Evolutionary conservation across 2,113 vertebrate genomes (phyloP).

Genomic region (Thermophis baileyi): DNA sequence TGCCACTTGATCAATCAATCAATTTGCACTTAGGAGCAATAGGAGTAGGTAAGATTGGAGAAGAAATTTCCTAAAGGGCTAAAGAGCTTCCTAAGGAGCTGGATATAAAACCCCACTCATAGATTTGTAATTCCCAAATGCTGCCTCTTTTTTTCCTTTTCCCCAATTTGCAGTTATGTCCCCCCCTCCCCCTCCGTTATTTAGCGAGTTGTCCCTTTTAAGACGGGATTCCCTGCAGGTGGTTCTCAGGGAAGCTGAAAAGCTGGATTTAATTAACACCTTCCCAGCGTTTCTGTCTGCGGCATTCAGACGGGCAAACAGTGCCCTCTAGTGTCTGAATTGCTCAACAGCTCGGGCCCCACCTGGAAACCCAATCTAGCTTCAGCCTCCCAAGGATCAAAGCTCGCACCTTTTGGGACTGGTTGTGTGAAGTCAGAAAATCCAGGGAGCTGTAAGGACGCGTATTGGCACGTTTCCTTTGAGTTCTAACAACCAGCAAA

Average conservation of each 20-base stretch:
- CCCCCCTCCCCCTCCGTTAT: neutral
- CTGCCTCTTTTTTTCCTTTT: neutral
- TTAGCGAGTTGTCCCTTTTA: slow-evolving; percentile 9
- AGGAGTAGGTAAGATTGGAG: neutral
- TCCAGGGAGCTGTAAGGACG: neutral
- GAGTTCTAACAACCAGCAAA: neutral
- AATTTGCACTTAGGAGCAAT: neutral
- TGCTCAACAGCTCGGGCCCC: neutral
- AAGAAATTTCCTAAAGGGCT: neutral
- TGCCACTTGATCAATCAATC: neutral
- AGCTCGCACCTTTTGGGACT: neutral
- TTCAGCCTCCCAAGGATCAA: neutral
- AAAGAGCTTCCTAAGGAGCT: neutral
- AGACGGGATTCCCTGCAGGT: slow-evolving; percentile 2
- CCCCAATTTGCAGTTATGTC: neutral
- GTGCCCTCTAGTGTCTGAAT: neutral
- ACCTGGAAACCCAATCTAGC: neutral
- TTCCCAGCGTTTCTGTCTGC: neutral
- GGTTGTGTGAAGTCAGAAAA: neutral
- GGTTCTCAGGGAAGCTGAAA: neutral
- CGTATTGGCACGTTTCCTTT: neutral
- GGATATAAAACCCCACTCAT: neutral
- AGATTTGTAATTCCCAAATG: neutral
- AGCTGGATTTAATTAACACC: neutral
- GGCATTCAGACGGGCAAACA: neutral